phyloP scores from a whole-genome alignment of 2,113 vertebrate species.

The Aythya baeri region DNA sequence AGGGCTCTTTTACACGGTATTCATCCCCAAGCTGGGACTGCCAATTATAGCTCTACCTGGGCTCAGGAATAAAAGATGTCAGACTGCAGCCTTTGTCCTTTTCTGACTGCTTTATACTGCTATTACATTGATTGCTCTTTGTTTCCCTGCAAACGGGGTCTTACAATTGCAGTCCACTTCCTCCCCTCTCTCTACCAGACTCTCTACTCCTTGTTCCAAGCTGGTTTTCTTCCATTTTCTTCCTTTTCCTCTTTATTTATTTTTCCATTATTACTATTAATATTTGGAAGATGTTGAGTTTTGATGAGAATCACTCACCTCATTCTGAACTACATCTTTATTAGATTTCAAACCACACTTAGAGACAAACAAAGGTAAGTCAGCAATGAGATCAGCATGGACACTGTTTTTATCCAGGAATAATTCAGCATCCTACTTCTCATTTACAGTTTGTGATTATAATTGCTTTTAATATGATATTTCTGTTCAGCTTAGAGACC shows the following conservation, averaged over 20 bases:
- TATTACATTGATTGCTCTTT: slow-evolving; percentile 55
- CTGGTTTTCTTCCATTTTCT: neutral
- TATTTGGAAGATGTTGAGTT: neutral
- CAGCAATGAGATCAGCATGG: neutral
- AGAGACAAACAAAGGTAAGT: slow-evolving; percentile 7
- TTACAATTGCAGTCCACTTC: slow-evolving; percentile 35
- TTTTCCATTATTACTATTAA: neutral
- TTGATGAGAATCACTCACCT: neutral
- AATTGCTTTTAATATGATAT: slow-evolving; percentile 46
- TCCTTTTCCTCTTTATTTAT: neutral
- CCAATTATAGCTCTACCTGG: slow-evolving; percentile 15
- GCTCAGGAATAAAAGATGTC: slow-evolving; percentile 41
- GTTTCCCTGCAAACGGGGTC: slow-evolving; percentile 33
- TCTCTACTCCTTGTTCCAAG: slow-evolving; percentile 17
- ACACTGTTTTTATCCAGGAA: neutral
- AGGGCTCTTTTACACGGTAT: slow-evolving; percentile 7
- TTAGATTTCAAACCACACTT: slow-evolving; percentile 48
- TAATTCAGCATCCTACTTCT: neutral
- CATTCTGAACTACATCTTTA: neutral
- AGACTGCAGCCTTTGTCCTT: slow-evolving; percentile 35
- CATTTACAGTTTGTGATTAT: slow-evolving; percentile 53
- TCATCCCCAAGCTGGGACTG: neutral
- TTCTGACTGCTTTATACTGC: slow-evolving; percentile 38
- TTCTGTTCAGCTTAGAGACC: slow-evolving; percentile 55
- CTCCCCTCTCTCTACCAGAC: slow-evolving; percentile 19